Base-by-base conservation (phyloP, 37 sponge, comb jelly and placozoan genomes). In the Lycopodina hypogea region DNA sequence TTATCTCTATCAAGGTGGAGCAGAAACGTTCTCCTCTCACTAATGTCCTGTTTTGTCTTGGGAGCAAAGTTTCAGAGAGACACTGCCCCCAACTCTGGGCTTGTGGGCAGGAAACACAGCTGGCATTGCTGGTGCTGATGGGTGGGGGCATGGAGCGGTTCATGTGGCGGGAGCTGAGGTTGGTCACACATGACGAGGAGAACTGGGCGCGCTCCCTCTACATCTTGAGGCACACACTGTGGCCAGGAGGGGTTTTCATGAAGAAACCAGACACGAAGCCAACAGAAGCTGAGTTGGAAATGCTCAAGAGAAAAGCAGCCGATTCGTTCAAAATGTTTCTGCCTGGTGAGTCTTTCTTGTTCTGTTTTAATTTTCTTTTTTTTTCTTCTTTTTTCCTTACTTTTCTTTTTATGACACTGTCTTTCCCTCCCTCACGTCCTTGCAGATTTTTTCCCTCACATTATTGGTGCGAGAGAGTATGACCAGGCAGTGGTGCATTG, bases 171-270 rank as follows among this genome's bases (percentile, higher is more conserved):
- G 77, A 76, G 56, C 65, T 90, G 18, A 48, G 56, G 0, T 59
- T 50, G 40, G 91, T 90, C 19, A 83, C 78, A 9, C 30, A 67
- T 29, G 69, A 70, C 9, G 88, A 87, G 37, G 69, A 74, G 29
- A 80, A 76, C 30, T 91, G 92, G 92, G 53, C 84, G 0, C 40
- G 92, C 11, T 70, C 80, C 11, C 52, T 91, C 52, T 91, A 84
- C 71, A 56, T 75, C 56, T 81, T 91, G 19, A 34, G 92, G 35
- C 84, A 91, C 77, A 68, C 72, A 1, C 68, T 91, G 52, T 91
- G 92, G 92, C 88, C 87, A 7, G 80, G 68, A 41, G 91, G 87
- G 3, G 30, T 53, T 29, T 41, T 91, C 21, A 36, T 75, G 37
- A 35, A 65, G 17, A 23, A 66, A 8, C 7, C 56, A 0, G 60